A percentile compares a stretch with the other conserved stretches of the same genome.
Conservation (phyloP, 2,888 invertebrate species). For the Miltochrista miniata region DNA sequence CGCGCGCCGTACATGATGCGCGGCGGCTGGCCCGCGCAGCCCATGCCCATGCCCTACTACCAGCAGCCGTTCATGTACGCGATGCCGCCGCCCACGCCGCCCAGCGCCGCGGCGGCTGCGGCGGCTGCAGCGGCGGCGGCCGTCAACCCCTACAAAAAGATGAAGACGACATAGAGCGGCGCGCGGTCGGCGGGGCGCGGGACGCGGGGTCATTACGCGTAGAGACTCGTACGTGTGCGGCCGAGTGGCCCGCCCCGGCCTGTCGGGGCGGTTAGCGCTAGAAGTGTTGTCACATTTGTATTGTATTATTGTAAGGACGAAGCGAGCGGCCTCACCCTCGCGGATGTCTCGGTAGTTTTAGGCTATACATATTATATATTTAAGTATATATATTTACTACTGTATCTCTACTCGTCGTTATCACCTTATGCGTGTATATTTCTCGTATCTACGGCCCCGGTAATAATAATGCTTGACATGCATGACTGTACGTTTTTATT, state of each 20-base stretch:
- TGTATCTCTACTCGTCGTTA: slow-evolving; percentile 79
- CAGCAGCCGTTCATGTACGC: slow-evolving; percentile 81
- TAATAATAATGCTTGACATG: slow-evolving; percentile 95
- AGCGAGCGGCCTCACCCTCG: slow-evolving; percentile 75
- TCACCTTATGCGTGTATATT: slow-evolving; percentile 82
- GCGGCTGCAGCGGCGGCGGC: slow-evolving; percentile 69
- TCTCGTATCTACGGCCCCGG: slow-evolving; percentile 87
- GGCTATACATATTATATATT: slow-evolving; percentile 62
- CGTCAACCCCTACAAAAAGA: slow-evolving; percentile 94
- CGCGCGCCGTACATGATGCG: slow-evolving; percentile 75
- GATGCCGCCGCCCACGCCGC: slow-evolving; percentile 77
- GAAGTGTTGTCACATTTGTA: slow-evolving; percentile 82
- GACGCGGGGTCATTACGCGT: slow-evolving; percentile 81
- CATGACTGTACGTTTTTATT: slow-evolving; percentile 93
- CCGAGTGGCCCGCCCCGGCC: slow-evolving; percentile 72
- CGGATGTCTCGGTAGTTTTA: slow-evolving; percentile 79
- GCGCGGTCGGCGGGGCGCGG: slow-evolving; percentile 72
- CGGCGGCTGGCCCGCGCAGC: slow-evolving; percentile 75
- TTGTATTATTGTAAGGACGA: slow-evolving; percentile 81
- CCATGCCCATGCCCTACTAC: slow-evolving; percentile 77
- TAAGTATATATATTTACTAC: slow-evolving; percentile 60
- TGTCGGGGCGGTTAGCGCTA: slow-evolving; percentile 80
- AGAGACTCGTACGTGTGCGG: slow-evolving; percentile 79
- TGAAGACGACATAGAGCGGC: slow-evolving; percentile 90
- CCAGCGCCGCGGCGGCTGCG: slow-evolving; percentile 69